Percentiles rank a stretch among this genome's conserved stretches.
phyloP scores from a whole-genome alignment of 2,113 vertebrate species.

The Lampris incognitus region DNA sequence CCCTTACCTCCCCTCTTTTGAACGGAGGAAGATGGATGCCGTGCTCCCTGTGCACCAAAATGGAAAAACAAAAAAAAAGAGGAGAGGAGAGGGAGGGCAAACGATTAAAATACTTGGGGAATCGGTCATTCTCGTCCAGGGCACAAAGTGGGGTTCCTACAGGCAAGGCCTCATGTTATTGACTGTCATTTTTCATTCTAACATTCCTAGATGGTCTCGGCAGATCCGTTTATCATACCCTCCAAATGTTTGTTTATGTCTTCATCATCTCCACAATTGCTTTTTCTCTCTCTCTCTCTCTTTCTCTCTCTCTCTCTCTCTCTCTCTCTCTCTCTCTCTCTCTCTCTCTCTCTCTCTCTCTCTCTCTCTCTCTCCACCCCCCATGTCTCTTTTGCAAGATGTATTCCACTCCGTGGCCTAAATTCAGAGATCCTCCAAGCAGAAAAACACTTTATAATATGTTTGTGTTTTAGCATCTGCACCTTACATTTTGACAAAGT shows the following conservation, averaged over 20 bases:
- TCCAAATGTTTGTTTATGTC: constrained; percentile 61
- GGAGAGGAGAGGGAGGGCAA: constrained; percentile 54
- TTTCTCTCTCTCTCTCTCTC: background rate
- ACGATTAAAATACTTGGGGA: constrained; percentile 55
- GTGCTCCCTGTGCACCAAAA: constrained; percentile 21
- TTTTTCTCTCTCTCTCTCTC: constrained; percentile 14
- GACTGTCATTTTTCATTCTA: constrained; percentile 74
- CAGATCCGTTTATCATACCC: constrained; percentile 70
- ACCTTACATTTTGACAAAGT: background rate
- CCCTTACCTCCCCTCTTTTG: constrained; percentile 18
- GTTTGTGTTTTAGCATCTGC: too few species aligned
- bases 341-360: background rate
- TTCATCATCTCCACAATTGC: constrained; percentile 59
- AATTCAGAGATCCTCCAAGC: too few species aligned
- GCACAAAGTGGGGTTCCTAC: constrained; percentile 37
- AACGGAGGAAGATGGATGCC: constrained; percentile 49
- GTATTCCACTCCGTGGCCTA: too few species aligned
- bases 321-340: background rate
- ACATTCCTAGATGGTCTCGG: constrained; percentile 68
- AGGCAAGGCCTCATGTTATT: constrained; percentile 66
- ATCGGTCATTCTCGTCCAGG: constrained; percentile 39
- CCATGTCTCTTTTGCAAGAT: background rate
- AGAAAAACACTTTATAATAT: too few species aligned
- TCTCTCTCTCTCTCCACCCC: background rate
- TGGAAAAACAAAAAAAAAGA: constrained; percentile 1